These are phyloP conservation scores for Hyalella azteca DNA, from an alignment of 2,888 invertebrate genomes.

Conservation along the genomic window DNA sequence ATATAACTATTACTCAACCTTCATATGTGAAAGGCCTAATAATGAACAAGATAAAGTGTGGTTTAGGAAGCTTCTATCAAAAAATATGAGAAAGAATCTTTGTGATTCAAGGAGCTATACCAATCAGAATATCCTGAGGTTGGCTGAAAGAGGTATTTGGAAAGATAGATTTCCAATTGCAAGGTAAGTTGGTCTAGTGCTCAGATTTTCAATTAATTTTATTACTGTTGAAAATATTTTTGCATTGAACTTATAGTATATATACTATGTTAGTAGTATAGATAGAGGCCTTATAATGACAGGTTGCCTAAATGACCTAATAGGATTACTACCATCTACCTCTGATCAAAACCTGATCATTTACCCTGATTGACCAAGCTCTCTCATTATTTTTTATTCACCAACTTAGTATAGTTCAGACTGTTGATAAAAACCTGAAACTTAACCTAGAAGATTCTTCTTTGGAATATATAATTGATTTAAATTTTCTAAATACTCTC, in stretches of 20 bases:
- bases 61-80: background rate
- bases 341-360: background rate
- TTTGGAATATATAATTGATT: no score
- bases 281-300: background rate
- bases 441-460: background rate
- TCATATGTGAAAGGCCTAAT: background rate
- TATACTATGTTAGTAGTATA: background rate
- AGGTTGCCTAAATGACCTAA: background rate
- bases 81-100: background rate
- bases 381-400: background rate
- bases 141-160: conserved; percentile 49
- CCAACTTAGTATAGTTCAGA: background rate
- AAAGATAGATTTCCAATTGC: conserved; percentile 46
- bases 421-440: background rate
- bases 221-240: background rate
- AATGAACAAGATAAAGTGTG: background rate
- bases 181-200: conserved; percentile 38
- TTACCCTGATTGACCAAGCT: background rate
- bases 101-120: conserved; percentile 32
- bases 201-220: background rate
- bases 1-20: background rate
- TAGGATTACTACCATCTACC: background rate
- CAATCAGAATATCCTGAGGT: conserved; percentile 42
- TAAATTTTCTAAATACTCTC: no score
- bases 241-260: background rate